Evolutionary conservation across 2,113 vertebrate genomes (phyloP).

Genomic region (Rhinopomastus cyanomelas): DNA sequence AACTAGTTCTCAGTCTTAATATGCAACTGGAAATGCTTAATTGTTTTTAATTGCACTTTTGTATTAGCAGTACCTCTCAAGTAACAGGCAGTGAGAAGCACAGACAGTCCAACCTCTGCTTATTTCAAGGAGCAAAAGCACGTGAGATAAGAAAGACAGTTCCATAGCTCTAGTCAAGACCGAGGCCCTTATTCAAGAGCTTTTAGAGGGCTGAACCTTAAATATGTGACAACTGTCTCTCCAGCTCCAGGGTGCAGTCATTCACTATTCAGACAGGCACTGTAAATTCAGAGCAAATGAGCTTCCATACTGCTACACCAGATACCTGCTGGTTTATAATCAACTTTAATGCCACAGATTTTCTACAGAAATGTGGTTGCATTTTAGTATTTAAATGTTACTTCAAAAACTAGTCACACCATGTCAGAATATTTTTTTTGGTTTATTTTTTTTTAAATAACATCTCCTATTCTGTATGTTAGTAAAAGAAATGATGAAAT

Average conservation of each 20-base stretch:
- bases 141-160: neutral
- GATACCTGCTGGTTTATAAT: neutral
- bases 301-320: neutral
- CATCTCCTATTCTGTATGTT: neutral
- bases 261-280: neutral
- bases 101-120: neutral
- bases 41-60: neutral
- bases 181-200: neutral
- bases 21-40: neutral
- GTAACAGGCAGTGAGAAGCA: neutral
- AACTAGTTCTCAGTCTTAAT: neutral
- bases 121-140: neutral
- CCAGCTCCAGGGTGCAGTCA: neutral
- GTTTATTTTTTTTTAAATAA: neutral
- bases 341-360: neutral
- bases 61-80: neutral
- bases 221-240: neutral
- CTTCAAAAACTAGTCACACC: neutral
- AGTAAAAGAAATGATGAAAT: neutral
- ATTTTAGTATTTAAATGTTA: neutral
- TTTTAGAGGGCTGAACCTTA: neutral
- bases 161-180: neutral
- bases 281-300: neutral
- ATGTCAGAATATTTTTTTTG: neutral
- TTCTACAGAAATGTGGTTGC: neutral